A percentile compares a stretch with the other conserved stretches of the same genome.
Evolutionary conservation across 2,113 vertebrate genomes (phyloP).

Genomic region (pig (Sus scrofa)): DNA sequence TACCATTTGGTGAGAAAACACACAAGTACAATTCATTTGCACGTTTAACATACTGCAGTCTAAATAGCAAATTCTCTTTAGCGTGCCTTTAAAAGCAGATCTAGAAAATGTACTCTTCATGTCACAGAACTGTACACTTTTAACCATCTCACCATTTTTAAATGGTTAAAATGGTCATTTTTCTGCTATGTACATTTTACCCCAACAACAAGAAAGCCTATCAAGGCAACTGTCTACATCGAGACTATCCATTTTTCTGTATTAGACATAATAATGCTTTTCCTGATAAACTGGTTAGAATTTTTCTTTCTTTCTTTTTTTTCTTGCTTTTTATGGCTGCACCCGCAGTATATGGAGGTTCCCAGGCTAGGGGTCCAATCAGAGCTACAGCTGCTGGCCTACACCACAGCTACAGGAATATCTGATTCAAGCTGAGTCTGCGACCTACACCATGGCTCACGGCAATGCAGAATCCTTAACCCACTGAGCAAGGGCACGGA

Average conservation of each 20-base stretch:
- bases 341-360: too few relatives aligned
- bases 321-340: too few relatives aligned
- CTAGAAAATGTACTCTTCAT: neutral
- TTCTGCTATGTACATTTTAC: neutral
- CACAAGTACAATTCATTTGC: neutral
- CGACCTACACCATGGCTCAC: too few relatives aligned
- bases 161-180: neutral
- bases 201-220: neutral
- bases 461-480: too few relatives aligned
- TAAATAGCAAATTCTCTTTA: neutral
- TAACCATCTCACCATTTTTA: neutral
- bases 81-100: constrained; percentile 11
- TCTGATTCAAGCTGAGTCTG: too few relatives aligned
- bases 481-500: too few relatives aligned
- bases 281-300: neutral
- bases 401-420: too few relatives aligned
- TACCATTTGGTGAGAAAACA: constrained; percentile 43
- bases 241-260: neutral
- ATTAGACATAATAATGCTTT: neutral
- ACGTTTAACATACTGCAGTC: constrained; percentile 30
- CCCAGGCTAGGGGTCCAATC: too few relatives aligned
- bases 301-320: neutral
- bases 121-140: neutral
- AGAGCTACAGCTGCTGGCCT: too few relatives aligned
- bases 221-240: neutral